Evolutionary conservation across 2,888 invertebrate genomes (phyloP), one percentile per base, ranked within the genome.

Genomic region (Patella ulyssiponensis): DNA sequence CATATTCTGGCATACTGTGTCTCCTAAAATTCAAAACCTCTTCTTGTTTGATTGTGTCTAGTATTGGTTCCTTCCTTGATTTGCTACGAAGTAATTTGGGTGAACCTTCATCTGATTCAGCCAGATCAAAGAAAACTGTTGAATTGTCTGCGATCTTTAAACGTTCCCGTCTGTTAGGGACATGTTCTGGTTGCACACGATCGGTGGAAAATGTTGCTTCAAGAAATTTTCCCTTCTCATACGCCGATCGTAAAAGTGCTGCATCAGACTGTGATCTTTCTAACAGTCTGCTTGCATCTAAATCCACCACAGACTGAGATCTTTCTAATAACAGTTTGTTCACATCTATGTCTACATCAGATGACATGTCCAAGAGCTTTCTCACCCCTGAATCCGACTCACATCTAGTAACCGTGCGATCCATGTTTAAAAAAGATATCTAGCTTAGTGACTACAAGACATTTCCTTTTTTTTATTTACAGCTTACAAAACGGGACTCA

Each of bases 51-150:
- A 23, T 69, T 17, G 53, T 44, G 76, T 23, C 69, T 69, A 33
- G 78, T 23, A n/a, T 64, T 14, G 17, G 73, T 11, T n/a, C 71
- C 74, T 23, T 69, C 58, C 17, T 23, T 56, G 12, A 71, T 20
- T 12, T 82, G 77, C n/a, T 70, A 75, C 64, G 80, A 79, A 33
- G 17, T 3, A 4, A 70, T 51, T 23, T 51, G 17, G 23, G 23
- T 53, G 51, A 53, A 11, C 52, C 81, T 23, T 79, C 81, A 52
- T 84, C 86, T 12, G 88, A 86, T 72, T 88, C 88, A 0, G 91
- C 90, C n/a, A 91, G 82, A 80, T 91, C 91, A 82, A 89, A 89
- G 81, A 91, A 91, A 12, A 91, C 90, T 70, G 86, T 88, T 1
- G 91, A 86, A 77, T 89, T 88, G 79, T 91, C 90, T 0, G 91